Percentiles rank a stretch among this genome's conserved stretches.
These are phyloP conservation scores for Pristionchus mayeri DNA, from an alignment of 2,888 invertebrate species.

Conservation along the genomic window DNA sequence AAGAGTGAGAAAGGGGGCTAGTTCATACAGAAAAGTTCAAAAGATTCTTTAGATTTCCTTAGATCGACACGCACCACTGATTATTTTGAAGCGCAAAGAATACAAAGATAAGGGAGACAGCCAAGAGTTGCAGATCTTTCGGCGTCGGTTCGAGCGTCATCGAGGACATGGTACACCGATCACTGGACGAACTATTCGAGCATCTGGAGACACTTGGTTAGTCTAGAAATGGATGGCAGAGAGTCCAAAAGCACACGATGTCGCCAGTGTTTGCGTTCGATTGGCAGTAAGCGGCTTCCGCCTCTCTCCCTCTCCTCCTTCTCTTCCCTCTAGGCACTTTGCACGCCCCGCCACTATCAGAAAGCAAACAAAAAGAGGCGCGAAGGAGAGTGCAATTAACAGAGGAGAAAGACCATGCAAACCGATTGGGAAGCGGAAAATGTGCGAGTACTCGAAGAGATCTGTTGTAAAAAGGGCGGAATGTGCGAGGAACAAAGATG, in stretches of 20 bases:
- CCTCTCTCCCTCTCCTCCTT: not conserved
- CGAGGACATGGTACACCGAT: slow-evolving; percentile 27
- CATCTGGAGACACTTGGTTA: slow-evolving; percentile 25
- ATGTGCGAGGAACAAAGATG: not conserved
- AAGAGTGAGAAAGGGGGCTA: not conserved
- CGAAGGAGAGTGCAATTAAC: not conserved
- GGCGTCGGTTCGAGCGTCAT: slow-evolving; percentile 45
- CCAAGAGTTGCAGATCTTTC: not conserved
- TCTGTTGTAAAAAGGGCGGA: slow-evolving; percentile 37
- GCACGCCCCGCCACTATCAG: not conserved
- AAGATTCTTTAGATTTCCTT: too few species aligned
- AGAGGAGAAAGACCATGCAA: not conserved
- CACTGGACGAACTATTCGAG: slow-evolving; percentile 40
- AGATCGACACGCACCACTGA: not conserved
- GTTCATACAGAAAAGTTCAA: not conserved
- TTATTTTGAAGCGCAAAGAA: not conserved
- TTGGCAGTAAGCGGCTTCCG: not conserved
- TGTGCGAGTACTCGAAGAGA: not conserved
- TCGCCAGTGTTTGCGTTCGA: not conserved
- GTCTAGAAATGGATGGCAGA: not conserved
- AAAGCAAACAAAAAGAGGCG: slow-evolving; percentile 16
- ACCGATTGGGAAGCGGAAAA: slow-evolving; percentile 20
- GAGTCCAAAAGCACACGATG: not conserved
- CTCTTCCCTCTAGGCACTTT: not conserved
- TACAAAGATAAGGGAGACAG: not conserved